Percentiles rank a stretch among this genome's conserved stretches.
Evolutionary conservation across 2,888 invertebrate genomes (phyloP).

Genomic region (Dasysyrphus albostriatus): DNA sequence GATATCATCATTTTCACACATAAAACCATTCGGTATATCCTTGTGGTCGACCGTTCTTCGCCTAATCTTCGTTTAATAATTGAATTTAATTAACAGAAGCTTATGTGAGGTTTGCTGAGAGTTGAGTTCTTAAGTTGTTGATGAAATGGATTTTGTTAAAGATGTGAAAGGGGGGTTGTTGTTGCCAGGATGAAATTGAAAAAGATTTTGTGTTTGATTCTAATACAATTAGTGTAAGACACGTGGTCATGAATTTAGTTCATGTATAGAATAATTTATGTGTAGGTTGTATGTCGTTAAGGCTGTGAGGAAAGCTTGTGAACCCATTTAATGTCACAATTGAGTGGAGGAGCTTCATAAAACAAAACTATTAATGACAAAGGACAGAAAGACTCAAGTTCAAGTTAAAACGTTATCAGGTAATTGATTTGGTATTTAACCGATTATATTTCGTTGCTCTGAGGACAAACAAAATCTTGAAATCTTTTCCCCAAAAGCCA

Average conservation of each 20-base stretch:
- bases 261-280: background rate
- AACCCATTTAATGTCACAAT: background rate
- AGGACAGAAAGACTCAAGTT: no score
- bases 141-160: background rate
- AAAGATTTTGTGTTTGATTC: background rate
- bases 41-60: slow-evolving; percentile 59
- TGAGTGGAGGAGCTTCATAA: background rate
- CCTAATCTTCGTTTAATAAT: slow-evolving; percentile 72
- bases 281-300: background rate
- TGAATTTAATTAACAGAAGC: slow-evolving; percentile 75
- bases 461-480: no score
- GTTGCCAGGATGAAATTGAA: background rate
- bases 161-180: slow-evolving; percentile 4
- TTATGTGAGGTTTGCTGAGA: slow-evolving; percentile 65
- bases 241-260: slow-evolving; percentile 24
- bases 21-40: slow-evolving; percentile 50
- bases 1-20: slow-evolving; percentile 67
- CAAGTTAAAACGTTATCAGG: no score
- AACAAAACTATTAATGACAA: background rate
- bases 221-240: slow-evolving; percentile 16
- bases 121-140: slow-evolving; percentile 17
- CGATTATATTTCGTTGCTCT: no score
- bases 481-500: no score
- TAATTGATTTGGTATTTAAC: no score
- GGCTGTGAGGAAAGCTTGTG: background rate